Base-by-base conservation (phyloP, 2,888 invertebrate genomes). In the Limenitis arthemis region DNA sequence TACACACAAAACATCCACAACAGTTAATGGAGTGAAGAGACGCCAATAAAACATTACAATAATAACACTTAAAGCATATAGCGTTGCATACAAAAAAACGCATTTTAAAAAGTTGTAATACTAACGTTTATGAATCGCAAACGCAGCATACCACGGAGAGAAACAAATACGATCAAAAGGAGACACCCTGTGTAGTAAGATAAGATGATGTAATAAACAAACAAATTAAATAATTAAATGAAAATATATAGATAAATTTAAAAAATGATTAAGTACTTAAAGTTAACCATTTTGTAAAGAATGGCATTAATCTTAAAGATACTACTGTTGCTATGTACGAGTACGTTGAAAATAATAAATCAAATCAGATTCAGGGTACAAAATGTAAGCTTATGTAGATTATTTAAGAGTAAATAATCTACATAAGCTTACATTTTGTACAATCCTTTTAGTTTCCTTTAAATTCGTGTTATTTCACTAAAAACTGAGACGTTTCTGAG, bases 141-240 rank as follows among this genome's bases (percentile, higher is more conserved):
- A 58, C 7, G 50, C 56, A 28, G 54, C 56, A 11, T 51, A 56
- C 61, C 61, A 61, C 44, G 61, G 61, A 8, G 61, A 56, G 53
- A 56, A 54, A 50, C 59, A 61, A 43, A 61, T 51, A 54, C 50
- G 61, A 37, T 61, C 61, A 46, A 59, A 53, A 44, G 58, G 55
- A 48, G 61, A 56, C 54, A 61, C 49, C 61, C 59, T 61, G 58
- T 36, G 39, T 53, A 49, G 33, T 43, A 20, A 51, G 46, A 32
- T 49, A 37, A 47, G 43, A 40, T 29, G 2, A 40, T 37, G 6
- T 12, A 20, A 11, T 38, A 11, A 46, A n/a, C 5, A 5, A 12
- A 12, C n/a, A 31, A 7, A 31, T 30, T 8, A 8, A 8, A 43
- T 12, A 43, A 43, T 5, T n/a, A 12, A 48, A 38, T 8, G 5